These are phyloP conservation scores for Narcine bancroftii DNA, from an alignment of 2,113 vertebrate species.

Conservation along the genomic window DNA sequence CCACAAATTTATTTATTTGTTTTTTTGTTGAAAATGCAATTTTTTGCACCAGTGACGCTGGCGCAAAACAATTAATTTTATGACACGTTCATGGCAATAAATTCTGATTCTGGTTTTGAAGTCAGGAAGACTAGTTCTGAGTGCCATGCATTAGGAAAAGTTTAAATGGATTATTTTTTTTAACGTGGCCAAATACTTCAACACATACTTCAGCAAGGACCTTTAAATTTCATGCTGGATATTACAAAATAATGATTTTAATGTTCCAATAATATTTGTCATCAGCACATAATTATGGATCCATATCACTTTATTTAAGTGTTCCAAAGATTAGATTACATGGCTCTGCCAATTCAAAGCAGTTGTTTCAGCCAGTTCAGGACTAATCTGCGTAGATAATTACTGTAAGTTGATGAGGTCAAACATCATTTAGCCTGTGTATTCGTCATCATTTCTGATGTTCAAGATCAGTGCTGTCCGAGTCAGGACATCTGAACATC, in stretches of 20 bases:
- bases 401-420: slow-evolving; percentile 1
- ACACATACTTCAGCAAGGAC: not conserved
- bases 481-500: not conserved
- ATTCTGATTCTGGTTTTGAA: too few species aligned
- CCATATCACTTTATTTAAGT: slow-evolving; percentile 24
- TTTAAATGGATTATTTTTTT: not conserved
- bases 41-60: too few species aligned
- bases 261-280: not conserved
- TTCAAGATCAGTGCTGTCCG: not conserved
- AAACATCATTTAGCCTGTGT: not conserved
- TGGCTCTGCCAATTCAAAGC: not conserved
- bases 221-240: not conserved
- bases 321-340: slow-evolving; percentile 14
- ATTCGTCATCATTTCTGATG: not conserved
- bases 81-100: too few species aligned
- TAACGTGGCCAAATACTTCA: not conserved
- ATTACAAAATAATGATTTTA: not conserved
- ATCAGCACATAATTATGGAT: not conserved
- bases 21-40: too few species aligned
- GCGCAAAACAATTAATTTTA: too few species aligned
- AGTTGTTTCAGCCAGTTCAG: not conserved
- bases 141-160: too few species aligned
- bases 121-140: too few species aligned
- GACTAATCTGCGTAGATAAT: slow-evolving; percentile 8
- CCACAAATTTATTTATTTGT: too few species aligned